These are phyloP conservation scores for Pseudomyrmex concolor DNA, from an alignment of 1,140 invertebrate genomes.

Conservation along the genomic window DNA sequence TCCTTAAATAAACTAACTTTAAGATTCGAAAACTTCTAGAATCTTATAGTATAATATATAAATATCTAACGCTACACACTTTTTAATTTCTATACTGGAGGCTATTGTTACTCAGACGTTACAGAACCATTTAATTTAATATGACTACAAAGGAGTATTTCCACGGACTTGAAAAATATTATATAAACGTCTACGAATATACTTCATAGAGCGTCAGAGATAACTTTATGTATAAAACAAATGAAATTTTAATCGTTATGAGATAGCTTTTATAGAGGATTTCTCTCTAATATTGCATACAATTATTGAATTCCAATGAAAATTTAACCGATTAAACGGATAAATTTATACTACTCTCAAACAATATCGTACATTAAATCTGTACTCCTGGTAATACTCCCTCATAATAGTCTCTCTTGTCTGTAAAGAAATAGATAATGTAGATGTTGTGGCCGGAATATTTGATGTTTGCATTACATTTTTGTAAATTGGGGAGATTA, in stretches of 20 bases:
- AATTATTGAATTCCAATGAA: slow-evolving; percentile 21
- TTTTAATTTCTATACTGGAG: slow-evolving; percentile 74
- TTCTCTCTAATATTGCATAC: slow-evolving; percentile 4
- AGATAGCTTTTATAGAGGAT: slow-evolving; percentile 1
- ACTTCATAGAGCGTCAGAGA: background rate
- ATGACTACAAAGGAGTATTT: slow-evolving; percentile 75
- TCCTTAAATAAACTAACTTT: slow-evolving; percentile 81
- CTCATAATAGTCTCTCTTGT: slow-evolving; percentile 64
- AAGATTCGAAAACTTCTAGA: slow-evolving; percentile 74
- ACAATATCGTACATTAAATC: slow-evolving; percentile 31
- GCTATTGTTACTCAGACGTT: slow-evolving; percentile 76
- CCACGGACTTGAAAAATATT: slow-evolving; percentile 65
- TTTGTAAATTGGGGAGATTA: slow-evolving; percentile 62
- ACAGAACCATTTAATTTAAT: slow-evolving; percentile 65
- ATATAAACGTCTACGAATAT: slow-evolving; percentile 22
- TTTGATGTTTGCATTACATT: slow-evolving; percentile 73
- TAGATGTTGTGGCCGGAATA: slow-evolving; percentile 76
- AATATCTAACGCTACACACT: slow-evolving; percentile 73
- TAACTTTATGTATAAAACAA: too few species aligned
- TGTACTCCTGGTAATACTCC: slow-evolving; percentile 71
- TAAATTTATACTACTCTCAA: background rate
- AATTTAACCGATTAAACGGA: slow-evolving; percentile 14
- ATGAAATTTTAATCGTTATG: background rate
- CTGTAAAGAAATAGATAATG: slow-evolving; percentile 75
- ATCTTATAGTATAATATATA: slow-evolving; percentile 77